A percentile compares a stretch with the other conserved stretches of the same genome.
phyloP scores from a whole-genome alignment of 2,888 invertebrate genomes.

The Argynnis bischoffii region DNA sequence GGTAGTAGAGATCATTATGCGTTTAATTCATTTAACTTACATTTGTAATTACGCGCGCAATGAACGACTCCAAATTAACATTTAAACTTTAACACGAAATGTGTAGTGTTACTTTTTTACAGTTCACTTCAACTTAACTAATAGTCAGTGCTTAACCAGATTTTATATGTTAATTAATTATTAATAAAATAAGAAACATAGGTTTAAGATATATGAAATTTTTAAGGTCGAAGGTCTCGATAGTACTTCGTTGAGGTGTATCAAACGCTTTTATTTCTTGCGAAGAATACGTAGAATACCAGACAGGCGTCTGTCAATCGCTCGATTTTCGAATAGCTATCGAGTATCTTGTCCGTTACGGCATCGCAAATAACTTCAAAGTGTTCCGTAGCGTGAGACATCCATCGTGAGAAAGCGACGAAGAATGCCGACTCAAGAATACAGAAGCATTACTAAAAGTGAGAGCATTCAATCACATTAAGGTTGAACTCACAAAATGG shows the following conservation, averaged over 20 bases:
- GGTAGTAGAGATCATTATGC: slow-evolving; percentile 35
- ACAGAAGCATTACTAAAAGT: slow-evolving; percentile 57
- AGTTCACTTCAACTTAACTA: slow-evolving; percentile 20
- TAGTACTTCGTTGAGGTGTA: neutral
- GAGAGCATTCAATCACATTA: slow-evolving; percentile 61
- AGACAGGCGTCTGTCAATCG: slow-evolving; percentile 9
- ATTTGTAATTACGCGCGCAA: slow-evolving; percentile 40
- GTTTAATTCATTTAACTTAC: slow-evolving; percentile 41
- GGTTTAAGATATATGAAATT: neutral
- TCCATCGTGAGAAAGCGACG: slow-evolving; percentile 54
- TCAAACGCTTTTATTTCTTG: neutral
- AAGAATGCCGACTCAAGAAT: slow-evolving; percentile 51
- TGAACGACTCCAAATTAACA: slow-evolving; percentile 35
- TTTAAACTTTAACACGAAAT: slow-evolving; percentile 29
- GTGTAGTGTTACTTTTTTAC: slow-evolving; percentile 30
- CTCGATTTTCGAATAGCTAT: slow-evolving; percentile 25
- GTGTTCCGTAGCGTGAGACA: slow-evolving; percentile 40
- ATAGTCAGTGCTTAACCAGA: slow-evolving; percentile 16
- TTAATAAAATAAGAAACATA: neutral
- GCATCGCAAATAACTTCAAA: slow-evolving; percentile 35
- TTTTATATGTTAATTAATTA: neutral
- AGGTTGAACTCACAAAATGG: slow-evolving; percentile 38
- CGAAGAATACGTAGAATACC: slow-evolving; percentile 1
- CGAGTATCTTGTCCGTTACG: slow-evolving; percentile 34
- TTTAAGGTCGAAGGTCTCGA: neutral